Percentiles rank a stretch among this genome's conserved stretches.
Conservation (phyloP, 2,797 vertebrate species). For the Pipistrellus kuhlii region DNA sequence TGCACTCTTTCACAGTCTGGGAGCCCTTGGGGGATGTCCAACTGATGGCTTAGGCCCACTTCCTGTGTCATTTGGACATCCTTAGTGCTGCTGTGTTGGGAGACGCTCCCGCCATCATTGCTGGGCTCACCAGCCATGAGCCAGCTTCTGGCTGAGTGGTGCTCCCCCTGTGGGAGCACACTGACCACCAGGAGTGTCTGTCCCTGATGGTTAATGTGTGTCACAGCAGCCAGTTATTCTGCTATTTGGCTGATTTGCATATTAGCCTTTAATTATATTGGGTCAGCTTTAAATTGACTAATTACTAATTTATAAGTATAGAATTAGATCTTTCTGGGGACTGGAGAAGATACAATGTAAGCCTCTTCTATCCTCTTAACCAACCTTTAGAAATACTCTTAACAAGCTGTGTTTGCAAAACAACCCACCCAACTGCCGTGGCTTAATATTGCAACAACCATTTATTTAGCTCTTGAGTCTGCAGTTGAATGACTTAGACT, state of each 20-base stretch:
- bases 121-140: too few relatives aligned
- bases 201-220: too few relatives aligned
- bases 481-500: neutral
- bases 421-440: neutral
- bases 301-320: neutral
- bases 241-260: rapidly evolving
- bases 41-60: too few relatives aligned
- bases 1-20: too few relatives aligned
- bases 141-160: too few relatives aligned
- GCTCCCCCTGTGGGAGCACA: too few relatives aligned
- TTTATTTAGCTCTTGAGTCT: neutral
- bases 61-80: too few relatives aligned
- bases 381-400: neutral
- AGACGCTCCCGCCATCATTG: too few relatives aligned
- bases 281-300: neutral
- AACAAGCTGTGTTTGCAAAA: neutral
- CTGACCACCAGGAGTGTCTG: too few relatives aligned
- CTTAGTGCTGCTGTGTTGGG: too few relatives aligned
- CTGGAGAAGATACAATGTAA: neutral
- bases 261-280: too few relatives aligned
- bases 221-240: rapidly evolving
- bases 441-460: neutral
- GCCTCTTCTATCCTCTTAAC: neutral
- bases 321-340: neutral
- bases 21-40: too few relatives aligned